Conservation (phyloP, 2,797 vertebrate genomes). For the Spondyliosoma cantharus region DNA sequence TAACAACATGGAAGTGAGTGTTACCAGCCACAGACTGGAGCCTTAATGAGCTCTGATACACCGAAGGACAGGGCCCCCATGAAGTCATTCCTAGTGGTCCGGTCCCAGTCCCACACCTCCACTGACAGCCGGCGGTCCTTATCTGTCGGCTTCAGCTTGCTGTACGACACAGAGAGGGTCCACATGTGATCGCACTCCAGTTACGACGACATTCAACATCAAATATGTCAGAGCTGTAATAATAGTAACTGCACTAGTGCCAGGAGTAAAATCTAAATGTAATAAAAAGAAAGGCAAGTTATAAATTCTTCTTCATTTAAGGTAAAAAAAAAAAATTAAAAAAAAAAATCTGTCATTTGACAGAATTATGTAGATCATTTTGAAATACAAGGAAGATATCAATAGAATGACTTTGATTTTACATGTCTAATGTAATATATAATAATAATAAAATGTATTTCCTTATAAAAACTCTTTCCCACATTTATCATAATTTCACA, state of each 20-base stretch:
- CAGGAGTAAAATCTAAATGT: not conserved
- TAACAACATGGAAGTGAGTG: slow-evolving; percentile 8
- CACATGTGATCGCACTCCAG: not conserved
- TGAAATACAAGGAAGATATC: too few species aligned
- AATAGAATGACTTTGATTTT: too few species aligned
- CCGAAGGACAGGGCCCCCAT: slow-evolving; percentile 98
- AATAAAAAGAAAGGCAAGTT: too few species aligned
- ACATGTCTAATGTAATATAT: too few species aligned
- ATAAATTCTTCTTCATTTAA: too few species aligned
- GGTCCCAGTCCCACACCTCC: slow-evolving; percentile 99
- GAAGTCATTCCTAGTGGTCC: slow-evolving; percentile 97
- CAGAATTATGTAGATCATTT: too few species aligned
- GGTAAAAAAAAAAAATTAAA: too few species aligned
- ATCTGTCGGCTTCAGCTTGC: slow-evolving; percentile 93
- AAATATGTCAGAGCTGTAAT: not conserved
- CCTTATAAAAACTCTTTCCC: too few species aligned
- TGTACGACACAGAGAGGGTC: slow-evolving; percentile 61
- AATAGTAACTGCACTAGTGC: not conserved
- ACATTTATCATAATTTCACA: too few species aligned
- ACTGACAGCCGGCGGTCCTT: slow-evolving; percentile 95
- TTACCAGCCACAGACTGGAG: slow-evolving; percentile 93
- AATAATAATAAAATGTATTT: too few species aligned
- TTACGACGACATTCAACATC: not conserved
- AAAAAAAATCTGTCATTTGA: too few species aligned
- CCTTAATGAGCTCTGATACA: slow-evolving; percentile 97